Evolutionary conservation across 2,888 invertebrate genomes (phyloP), one percentile per base, ranked within the genome.

Genomic region (Euplexia lucipara): DNA sequence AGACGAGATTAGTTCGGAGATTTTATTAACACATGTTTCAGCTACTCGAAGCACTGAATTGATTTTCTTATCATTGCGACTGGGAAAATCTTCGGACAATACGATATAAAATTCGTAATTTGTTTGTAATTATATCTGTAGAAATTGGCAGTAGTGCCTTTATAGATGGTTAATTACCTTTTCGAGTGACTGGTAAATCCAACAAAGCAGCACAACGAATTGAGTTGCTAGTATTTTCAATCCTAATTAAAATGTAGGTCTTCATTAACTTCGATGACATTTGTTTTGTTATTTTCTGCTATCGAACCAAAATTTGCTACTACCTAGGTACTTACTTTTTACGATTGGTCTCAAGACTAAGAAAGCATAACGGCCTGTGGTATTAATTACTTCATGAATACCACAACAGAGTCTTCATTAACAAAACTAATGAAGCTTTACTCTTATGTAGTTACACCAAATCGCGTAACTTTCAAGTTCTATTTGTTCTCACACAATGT

Each of bases 1-100:
- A 83, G 82, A 79, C 67, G 79, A 90, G 87, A 91, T 92, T 87
- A 88, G 84, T 89, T 90, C 87, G 88, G 89, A 70, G 73, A 84
- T 84, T 86, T 84, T 86, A 86, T 90, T 89, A 89, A 88, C 88
- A 88, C 86, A 81, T 86, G 87, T 85, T 85, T 82, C 80, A 45
- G 44, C 58, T 41, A 57, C 48, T 56, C 6, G 41, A 41, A 48
- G 35, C 34, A 37, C 51, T 53, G 37, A 79, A 67, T 67, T 45
- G 54, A 41, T 64, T 70, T 49, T 32, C 20, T 60, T 63, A 57
- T 68, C 58, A 65, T 49, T 68, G 54, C 44, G 16, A 53, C 35
- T 45, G 26, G 18, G 47, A 67, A 75, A 26, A 51, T 47, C 5
- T 42, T 49, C n/a, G 8, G 32, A 65, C 54, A 59, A 52, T 44